Conservation (phyloP, 2,113 vertebrate genomes). For the Bos javanicus region DNA sequence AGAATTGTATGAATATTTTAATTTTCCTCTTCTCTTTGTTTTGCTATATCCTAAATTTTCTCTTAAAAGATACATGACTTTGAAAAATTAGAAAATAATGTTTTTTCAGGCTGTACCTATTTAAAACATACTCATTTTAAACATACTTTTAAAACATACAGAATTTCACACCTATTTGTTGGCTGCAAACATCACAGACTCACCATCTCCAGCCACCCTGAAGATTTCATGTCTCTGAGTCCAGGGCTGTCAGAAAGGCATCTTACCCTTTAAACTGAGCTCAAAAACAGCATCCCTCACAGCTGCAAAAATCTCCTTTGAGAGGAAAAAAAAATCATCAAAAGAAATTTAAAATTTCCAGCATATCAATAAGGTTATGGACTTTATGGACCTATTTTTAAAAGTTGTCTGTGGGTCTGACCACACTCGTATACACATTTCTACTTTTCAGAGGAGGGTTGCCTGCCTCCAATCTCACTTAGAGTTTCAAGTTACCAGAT, state of each 20-base stretch:
- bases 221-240: not conserved
- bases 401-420: not conserved
- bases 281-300: too few species aligned
- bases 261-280: not conserved
- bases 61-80: not conserved
- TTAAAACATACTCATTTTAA: not conserved
- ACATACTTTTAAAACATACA: not conserved
- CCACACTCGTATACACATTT: not conserved
- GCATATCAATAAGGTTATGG: not conserved
- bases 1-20: not conserved
- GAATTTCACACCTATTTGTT: not conserved
- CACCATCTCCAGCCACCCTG: accelerated
- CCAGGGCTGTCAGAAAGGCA: not conserved
- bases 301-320: not conserved
- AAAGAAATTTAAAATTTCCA: not conserved
- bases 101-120: not conserved
- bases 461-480: not conserved
- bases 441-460: not conserved
- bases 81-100: not conserved
- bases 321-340: not conserved
- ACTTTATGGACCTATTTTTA: not conserved
- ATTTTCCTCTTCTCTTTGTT: not conserved
- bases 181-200: not conserved
- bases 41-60: not conserved
- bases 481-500: not conserved